Evolutionary conservation across 2,888 invertebrate species (phyloP), one percentile per base, ranked within the genome.

Genomic region (Tricholauxania praeusta): DNA sequence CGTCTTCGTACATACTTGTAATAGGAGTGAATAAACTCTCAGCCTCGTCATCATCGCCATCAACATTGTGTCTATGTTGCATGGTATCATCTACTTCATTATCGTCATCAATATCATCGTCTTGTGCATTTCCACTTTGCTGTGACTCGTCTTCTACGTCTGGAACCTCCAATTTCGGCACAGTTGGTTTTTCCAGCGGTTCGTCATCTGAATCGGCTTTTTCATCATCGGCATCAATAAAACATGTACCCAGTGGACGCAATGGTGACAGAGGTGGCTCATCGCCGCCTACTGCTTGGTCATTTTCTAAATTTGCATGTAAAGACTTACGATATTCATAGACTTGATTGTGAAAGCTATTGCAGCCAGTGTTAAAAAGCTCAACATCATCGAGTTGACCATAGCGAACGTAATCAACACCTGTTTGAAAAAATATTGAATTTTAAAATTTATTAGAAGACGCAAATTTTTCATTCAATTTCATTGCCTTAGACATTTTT

Each of bases 401-500:
- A 72, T 85, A 84, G 72, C 85, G 82, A 0, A 84, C 84, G 68
- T 85, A 84, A 63, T 84, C 84, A 15, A 84, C 82, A 51, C 84
- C 84, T 84, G 78, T 57, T 57, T 32, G 52, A 39, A 59, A 69
- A 66, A 39, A 63, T 2, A 68, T 52, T 51, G 15, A 73, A 64
- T 69, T 60, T 62, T 57, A 49, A 57, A 49, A 72, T 72, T 76
- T 57, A 74, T n/a, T 14, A 28, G 17, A 62, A 74, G 53, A 49
- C 55, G 65, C 49, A 47, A 39, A 74, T 68, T 73, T 75, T 75
- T 75, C 76, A 79, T 81, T 82, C 83, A 74, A 82, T 84, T 85
- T 83, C 84, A 84, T 85, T 84, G 84, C 85, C 84, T 80, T 75
- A 79, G 81, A 83, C 83, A 85, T 84, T 84, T 83, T 82, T 82